These are phyloP conservation scores for Plectropomus leopardus DNA, from an alignment of 2,113 vertebrate genomes.

Conservation along the genomic window DNA sequence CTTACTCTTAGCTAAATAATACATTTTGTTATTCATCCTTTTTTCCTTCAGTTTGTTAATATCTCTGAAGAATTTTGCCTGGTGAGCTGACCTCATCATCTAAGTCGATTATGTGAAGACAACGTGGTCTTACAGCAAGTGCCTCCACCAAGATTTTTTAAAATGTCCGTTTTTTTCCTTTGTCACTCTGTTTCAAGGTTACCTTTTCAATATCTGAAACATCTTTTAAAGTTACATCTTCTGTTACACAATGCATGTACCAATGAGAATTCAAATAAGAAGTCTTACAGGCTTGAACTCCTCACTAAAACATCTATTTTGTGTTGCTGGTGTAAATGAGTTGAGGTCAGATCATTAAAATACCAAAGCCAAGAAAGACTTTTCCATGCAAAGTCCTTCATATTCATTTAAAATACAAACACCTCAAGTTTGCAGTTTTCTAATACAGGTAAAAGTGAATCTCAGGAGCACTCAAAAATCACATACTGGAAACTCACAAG, in stretches of 20 bases:
- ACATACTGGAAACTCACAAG: no score
- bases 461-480: no score
- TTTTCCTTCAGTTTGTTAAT: constrained; percentile 24
- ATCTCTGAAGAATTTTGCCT: constrained; percentile 18
- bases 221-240: neutral
- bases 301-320: neutral
- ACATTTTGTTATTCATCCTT: constrained; percentile 16
- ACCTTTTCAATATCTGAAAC: neutral
- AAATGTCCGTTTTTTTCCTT: neutral
- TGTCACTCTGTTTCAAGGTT: constrained; percentile 35
- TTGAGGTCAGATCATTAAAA: no score
- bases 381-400: no score
- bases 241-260: neutral
- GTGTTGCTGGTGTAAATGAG: no score
- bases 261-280: neutral
- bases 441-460: no score
- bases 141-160: neutral
- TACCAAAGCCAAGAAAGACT: no score
- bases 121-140: neutral
- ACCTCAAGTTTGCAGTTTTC: no score
- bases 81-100: constrained; percentile 47
- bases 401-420: no score
- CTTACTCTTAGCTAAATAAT: constrained; percentile 32
- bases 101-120: constrained; percentile 19
- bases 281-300: neutral